Evolutionary conservation across 2,888 invertebrate species (phyloP).

Genomic region (Dicyrtoma fusca): DNA sequence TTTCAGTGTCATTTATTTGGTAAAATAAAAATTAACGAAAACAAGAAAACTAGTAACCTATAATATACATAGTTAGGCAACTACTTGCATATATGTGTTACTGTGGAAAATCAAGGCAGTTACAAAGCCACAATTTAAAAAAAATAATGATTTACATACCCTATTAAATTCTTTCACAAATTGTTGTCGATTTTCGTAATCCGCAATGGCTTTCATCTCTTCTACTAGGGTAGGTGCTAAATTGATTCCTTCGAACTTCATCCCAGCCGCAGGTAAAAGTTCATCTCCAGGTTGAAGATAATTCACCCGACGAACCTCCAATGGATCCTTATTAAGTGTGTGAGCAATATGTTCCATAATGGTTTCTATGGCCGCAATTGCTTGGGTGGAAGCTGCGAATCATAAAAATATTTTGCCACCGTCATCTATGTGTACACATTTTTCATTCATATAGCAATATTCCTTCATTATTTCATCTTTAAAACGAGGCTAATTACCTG

Average conservation of each 20-base stretch:
- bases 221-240: slow-evolving; percentile 64
- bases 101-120: too few relatives aligned
- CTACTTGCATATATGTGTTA: too few relatives aligned
- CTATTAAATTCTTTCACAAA: slow-evolving; percentile 68
- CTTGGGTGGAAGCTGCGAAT: slow-evolving; percentile 58
- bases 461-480: too few relatives aligned
- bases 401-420: too few relatives aligned
- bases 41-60: too few relatives aligned
- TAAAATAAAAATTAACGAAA: too few relatives aligned
- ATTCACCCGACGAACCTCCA: slow-evolving; percentile 56
- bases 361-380: slow-evolving; percentile 60
- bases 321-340: slow-evolving; percentile 59
- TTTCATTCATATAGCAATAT: too few relatives aligned
- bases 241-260: slow-evolving; percentile 51
- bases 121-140: background rate
- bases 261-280: slow-evolving; percentile 39
- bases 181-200: slow-evolving; percentile 65
- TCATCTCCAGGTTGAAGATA: slow-evolving; percentile 58
- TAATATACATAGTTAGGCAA: slow-evolving; percentile 61
- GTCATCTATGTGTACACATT: too few relatives aligned
- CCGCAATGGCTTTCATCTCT: slow-evolving; percentile 65
- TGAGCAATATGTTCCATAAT: slow-evolving; percentile 61
- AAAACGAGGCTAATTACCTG: too few relatives aligned
- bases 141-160: slow-evolving; percentile 56
- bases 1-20: too few relatives aligned